Base-by-base conservation (phyloP, 2,797 vertebrate genomes). In the Cuniculus paca region DNA sequence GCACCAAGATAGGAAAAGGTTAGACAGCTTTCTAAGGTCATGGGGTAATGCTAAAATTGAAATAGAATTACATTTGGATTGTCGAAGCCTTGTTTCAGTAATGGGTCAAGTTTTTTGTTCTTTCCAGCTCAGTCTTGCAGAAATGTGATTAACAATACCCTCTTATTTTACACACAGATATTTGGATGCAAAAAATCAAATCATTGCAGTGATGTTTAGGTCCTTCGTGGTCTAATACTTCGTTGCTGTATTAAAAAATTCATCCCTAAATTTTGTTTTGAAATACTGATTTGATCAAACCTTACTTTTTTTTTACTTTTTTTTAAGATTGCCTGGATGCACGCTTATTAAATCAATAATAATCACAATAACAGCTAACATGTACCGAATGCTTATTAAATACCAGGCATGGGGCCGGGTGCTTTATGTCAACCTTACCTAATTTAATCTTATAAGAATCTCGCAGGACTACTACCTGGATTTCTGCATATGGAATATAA, bases 231-330 rank as follows among this genome's bases (percentile, higher is more conserved):
- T 91, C n/a, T 87, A 74, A 28, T 63, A 68, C 48, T 90, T 70
- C 28, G 16, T 70, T 63, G 39, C 6, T 72, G 28, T 26, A 78
- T 82, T 95, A 75, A 82, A 95, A 95, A 42, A 26, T 65, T 84
- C 90, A 78, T 58, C 22, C 17, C 7, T 19, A 54, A 45, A 82
- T 84, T 75, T 92, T 74, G 75, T 90, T 94, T 88, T 65, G 34
- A 88, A 92, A 90, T 83, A 94, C n/a, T 90, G 56, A 93, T 79
- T 52, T 94, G 87, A 83, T 82, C 39, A 90, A 91, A 79, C 31
- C 34, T 82, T 94, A 88, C 45, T 10, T 60, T 90, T 45, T 83
- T 72, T 13, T 5, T 36, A 8, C 56, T 65, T 68, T 88, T 26
- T 88, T 80, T 54, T 87, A 89, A 94, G 90, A 87, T 68, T 77